Evolutionary conservation across 2,113 vertebrate genomes (phyloP).

Genomic region (Ictalurus furcatus): DNA sequence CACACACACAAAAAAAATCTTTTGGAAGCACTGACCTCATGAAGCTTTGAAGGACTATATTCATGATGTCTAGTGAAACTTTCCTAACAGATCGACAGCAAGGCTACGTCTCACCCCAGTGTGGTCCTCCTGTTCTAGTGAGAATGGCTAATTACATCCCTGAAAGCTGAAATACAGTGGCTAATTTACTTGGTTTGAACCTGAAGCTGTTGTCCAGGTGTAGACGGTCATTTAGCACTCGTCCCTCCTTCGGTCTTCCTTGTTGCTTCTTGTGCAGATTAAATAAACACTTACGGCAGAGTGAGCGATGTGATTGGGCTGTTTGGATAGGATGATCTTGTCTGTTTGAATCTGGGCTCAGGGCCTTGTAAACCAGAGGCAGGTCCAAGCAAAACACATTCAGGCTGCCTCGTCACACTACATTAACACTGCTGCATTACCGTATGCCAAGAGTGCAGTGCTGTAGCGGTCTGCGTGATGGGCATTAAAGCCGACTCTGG

Average conservation of each 20-base stretch:
- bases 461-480: not conserved
- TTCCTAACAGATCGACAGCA: not conserved
- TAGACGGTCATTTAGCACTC: not conserved
- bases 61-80: not conserved
- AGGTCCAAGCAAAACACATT: conserved; percentile 40
- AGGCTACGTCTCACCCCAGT: no score
- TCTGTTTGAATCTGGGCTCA: conserved; percentile 35
- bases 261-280: conserved; percentile 21
- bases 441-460: conserved; percentile 6
- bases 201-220: not conserved
- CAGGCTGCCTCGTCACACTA: conserved; percentile 28
- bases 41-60: not conserved
- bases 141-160: not conserved
- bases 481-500: not conserved
- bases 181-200: not conserved
- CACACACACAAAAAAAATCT: not conserved
- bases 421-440: conserved; percentile 31
- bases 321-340: conserved; percentile 47
- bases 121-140: not conserved
- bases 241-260: not conserved
- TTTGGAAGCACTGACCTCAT: conserved; percentile 6
- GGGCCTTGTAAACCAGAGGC: conserved; percentile 37
- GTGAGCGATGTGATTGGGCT: conserved; percentile 26
- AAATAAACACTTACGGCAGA: conserved; percentile 34
- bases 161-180: not conserved